Base-by-base conservation (phyloP, 1,140 invertebrate species). In the Ostrea denselamellosa region DNA sequence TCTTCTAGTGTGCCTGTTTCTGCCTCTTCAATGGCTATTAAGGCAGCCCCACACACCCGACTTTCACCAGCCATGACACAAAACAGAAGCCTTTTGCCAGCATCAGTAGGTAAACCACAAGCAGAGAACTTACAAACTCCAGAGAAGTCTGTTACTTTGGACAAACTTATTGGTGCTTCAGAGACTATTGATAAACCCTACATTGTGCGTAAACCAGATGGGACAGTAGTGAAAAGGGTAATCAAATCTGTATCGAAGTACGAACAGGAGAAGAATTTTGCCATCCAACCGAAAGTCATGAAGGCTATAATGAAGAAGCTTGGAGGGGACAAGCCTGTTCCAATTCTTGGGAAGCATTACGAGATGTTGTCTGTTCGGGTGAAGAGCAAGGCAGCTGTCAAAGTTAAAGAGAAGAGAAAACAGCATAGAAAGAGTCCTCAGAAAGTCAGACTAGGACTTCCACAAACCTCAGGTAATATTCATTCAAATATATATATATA, bases 391-490 rank as follows among this genome's bases (percentile, higher is more conserved):
- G 84, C 19, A 71, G 65, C 52, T 56, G n/a, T 71, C 14, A 89
- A 89, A 53, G 68, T 8, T 17, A 83, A 83, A n/a, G 62, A 71
- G 51, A 62, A 58, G 56, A 88, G 87, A 81, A 88, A 86, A 62
- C 71, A 53, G 22, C 53, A 58, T 14, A 19, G 87, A 22, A 90
- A 88, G 25, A 88, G 85, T 19, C 81, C 85, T n/a, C 85, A 52
- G 25, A 90, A 90, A 68, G n/a, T 83, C 14, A 82, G 89, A 52
- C 54, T 90, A 7, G 44, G 83, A 58, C 82, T 83, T 56, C 89
- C 89, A 51, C 89, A 88, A 81, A 44, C 83, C 19, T 68, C 87
- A 87, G 89, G 89, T 90, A 88, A 90, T 83, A 34, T 62, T 62
- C n/a, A 1, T 44, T 44, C 34, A 44, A 44, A 44, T 44, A 5